phyloP scores from a whole-genome alignment of 2,888 invertebrate genomes.

The Deilephila porcellus region DNA sequence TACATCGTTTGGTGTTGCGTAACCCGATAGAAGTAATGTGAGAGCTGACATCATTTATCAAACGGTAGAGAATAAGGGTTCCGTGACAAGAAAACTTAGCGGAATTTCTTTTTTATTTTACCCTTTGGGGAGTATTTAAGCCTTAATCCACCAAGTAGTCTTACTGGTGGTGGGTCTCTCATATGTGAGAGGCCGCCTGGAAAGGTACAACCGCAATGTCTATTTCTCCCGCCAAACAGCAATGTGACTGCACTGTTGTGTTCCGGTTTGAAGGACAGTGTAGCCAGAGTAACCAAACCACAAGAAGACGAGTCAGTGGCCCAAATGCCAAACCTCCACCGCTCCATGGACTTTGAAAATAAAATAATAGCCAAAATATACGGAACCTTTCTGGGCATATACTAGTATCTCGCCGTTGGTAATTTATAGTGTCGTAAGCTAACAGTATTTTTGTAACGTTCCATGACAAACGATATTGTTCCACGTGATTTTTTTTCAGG shows the following conservation, averaged over 20 bases:
- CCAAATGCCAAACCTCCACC: no score
- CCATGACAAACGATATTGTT: constrained; percentile 20
- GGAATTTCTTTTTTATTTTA: no score
- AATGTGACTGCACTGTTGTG: no score
- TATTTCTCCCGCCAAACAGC: no score
- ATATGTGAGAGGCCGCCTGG: no score
- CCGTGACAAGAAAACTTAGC: not conserved
- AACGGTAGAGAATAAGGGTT: not conserved
- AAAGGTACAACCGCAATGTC: no score
- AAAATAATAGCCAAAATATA: not conserved
- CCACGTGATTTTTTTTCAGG: not conserved
- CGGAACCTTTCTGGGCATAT: not conserved
- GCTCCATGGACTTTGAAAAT: not conserved
- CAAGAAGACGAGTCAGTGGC: no score
- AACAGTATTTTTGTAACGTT: constrained; percentile 9
- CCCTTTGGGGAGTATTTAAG: no score
- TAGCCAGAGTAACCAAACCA: no score
- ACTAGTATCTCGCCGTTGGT: not conserved
- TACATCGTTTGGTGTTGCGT: not conserved
- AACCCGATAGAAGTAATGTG: not conserved
- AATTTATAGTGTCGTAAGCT: constrained; percentile 16
- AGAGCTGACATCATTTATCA: constrained; percentile 14
- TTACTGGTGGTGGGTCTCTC: no score
- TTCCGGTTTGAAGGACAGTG: no score
- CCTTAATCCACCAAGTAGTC: no score